Conservation (phyloP, 2,888 invertebrate genomes). For the Dicycla oo region DNA sequence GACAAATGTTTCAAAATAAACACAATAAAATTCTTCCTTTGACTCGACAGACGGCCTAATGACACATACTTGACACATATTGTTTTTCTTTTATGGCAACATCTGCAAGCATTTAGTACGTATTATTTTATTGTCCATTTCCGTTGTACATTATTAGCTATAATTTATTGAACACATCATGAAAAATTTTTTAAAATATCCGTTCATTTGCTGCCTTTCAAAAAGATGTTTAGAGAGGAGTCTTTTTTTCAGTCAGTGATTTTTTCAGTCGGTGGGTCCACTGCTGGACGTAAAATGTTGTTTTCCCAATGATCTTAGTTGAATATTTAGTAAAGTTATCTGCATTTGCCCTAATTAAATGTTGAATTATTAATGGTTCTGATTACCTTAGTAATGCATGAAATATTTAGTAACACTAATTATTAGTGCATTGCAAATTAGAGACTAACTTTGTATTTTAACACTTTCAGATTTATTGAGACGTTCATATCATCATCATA, state of each 20-base stretch:
- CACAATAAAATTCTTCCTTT: not conserved
- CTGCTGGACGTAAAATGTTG: not conserved
- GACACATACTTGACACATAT: slow-evolving; percentile 42
- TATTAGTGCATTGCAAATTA: not conserved
- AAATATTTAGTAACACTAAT: not conserved
- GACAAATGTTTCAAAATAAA: slow-evolving; percentile 26
- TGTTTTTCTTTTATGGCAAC: slow-evolving; percentile 38
- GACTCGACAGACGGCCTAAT: slow-evolving; percentile 11
- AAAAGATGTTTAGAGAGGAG: not conserved
- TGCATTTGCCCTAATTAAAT: not conserved
- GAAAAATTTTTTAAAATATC: slow-evolving; percentile 22
- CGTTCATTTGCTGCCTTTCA: slow-evolving; percentile 38
- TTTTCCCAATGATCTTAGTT: not conserved
- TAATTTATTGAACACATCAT: slow-evolving; percentile 41
- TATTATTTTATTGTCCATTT: slow-evolving; percentile 51
- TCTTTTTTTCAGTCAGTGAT: not conserved
- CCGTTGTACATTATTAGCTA: slow-evolving; percentile 41
- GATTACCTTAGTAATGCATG: not conserved
- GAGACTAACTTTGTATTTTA: not conserved
- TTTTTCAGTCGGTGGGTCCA: not conserved
- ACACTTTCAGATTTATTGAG: not conserved
- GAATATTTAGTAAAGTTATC: not conserved
- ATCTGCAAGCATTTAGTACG: slow-evolving; percentile 36
- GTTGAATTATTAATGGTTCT: not conserved
- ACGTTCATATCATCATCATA: no score